These are phyloP conservation scores for Bimastos eiseni DNA, from an alignment of 2,888 invertebrate genomes.

Conservation along the genomic window DNA sequence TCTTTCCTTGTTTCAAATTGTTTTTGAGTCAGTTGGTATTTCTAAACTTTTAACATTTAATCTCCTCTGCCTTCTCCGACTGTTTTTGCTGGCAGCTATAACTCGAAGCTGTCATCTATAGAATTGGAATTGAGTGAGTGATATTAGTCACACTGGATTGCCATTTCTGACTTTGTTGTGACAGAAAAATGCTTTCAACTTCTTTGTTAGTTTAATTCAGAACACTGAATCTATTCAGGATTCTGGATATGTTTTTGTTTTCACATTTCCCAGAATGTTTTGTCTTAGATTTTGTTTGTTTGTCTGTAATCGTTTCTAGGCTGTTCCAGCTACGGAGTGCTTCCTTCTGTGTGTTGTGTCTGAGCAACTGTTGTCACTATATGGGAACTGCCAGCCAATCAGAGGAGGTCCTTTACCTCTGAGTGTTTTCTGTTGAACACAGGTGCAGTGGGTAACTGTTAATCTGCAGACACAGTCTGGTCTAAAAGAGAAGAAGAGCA, in stretches of 20 bases:
- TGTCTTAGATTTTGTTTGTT: not conserved
- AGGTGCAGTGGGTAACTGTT: not conserved
- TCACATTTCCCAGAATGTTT: not conserved
- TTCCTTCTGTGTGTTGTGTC: not conserved
- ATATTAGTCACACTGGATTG: not conserved
- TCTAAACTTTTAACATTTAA: not conserved
- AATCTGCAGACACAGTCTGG: not conserved
- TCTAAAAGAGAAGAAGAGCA: not conserved
- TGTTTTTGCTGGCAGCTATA: not conserved
- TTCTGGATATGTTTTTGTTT: not conserved
- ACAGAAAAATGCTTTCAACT: not conserved
- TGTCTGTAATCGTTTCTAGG: not conserved
- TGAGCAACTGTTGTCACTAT: not conserved
- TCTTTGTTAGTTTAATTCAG: not conserved
- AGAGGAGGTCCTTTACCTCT: not conserved
- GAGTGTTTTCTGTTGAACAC: not conserved
- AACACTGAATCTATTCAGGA: not conserved
- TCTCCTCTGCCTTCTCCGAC: not conserved
- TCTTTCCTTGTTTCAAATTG: not conserved
- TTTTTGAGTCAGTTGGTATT: not conserved
- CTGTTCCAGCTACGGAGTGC: not conserved
- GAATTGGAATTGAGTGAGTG: not conserved
- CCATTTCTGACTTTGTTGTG: not conserved
- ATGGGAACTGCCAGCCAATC: not conserved
- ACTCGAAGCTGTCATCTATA: not conserved